Evolutionary conservation across 2,797 vertebrate species (phyloP).

Genomic region (Florisuga fusca): DNA sequence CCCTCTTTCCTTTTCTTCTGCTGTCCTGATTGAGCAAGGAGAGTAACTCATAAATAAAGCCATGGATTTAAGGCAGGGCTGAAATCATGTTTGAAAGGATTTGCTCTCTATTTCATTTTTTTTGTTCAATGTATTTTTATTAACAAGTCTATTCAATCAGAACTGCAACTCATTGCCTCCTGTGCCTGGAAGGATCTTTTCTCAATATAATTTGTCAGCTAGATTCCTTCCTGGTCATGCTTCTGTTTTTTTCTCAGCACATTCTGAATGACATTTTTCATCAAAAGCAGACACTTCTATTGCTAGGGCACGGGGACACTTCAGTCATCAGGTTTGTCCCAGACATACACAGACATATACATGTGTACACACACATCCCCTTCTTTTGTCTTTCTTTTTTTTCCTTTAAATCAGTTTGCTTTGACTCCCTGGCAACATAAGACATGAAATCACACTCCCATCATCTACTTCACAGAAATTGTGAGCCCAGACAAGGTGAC

Average conservation of each 20-base stretch:
- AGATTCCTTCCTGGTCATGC: background rate
- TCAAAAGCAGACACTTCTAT: background rate
- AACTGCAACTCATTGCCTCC: slow-evolving; percentile 29
- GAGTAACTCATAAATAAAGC: slow-evolving; percentile 50
- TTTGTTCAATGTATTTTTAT: slow-evolving; percentile 68
- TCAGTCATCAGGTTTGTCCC: background rate
- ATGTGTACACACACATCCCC: background rate
- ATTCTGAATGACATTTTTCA: background rate
- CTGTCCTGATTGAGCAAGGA: background rate
- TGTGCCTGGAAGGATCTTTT: slow-evolving; percentile 46
- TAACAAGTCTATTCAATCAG: slow-evolving; percentile 72
- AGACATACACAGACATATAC: background rate
- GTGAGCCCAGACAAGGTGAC: background rate
- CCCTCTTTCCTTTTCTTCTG: background rate
- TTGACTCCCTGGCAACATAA: background rate
- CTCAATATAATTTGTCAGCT: slow-evolving; percentile 20
- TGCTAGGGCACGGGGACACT: background rate
- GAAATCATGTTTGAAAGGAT: slow-evolving; percentile 76
- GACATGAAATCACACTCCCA: background rate
- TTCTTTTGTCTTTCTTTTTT: too few species aligned
- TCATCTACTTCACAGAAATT: background rate
- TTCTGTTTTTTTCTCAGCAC: background rate
- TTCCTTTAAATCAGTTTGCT: background rate
- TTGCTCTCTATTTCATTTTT: slow-evolving; percentile 69
- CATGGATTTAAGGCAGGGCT: slow-evolving; percentile 47